Evolutionary conservation across 2,888 invertebrate species (phyloP), one percentile per base, ranked within the genome.

Genomic region (Eupsilia transversa): DNA sequence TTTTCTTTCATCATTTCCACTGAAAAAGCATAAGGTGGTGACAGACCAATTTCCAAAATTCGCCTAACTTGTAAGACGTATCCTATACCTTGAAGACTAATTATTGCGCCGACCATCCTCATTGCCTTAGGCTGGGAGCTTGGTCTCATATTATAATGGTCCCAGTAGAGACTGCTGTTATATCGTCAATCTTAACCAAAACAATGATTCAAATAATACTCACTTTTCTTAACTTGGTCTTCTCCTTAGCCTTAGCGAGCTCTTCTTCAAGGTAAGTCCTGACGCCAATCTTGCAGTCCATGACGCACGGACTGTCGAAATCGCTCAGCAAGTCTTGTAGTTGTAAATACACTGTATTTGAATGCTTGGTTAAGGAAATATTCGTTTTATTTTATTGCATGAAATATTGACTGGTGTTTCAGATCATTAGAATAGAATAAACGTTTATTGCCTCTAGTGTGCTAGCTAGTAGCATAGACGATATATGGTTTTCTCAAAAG

Each of bases 251-350:
- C 94, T 99, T 99, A 33, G 98, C 98, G 14, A 99, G 96, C 94
- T 99, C 99, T 89, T 99, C 99, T 93, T 99, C 99, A 79, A 99
- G 96, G 93, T 99, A 99, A 0, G 99, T 99, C 88, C 99, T 97
- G 46, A 99, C 98, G 49, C 99, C 99, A 86, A 99, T 98, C 96
- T 99, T 99, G 94, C 99, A 99, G 96, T 99, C 99, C 99, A 99
- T 99, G 4, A 99, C 99, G 92, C 99, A 99, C 0, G 99, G 99
- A 79, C 98, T 97, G 87, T 98, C 97, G 93, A 99, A 99, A 92
- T 98, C 98, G 81, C 98, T 98, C 74, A 99, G 96, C 69, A 99
- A 97, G 95, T 99, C 99, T 97, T 99, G 98, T 71, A 99, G 96
- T 95, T 99, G 99, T 77, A 99, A 97, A 94, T 99, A 99, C 92